Evolutionary conservation across 2,888 invertebrate species (phyloP).

Genomic region (Cremastinae sp.): DNA sequence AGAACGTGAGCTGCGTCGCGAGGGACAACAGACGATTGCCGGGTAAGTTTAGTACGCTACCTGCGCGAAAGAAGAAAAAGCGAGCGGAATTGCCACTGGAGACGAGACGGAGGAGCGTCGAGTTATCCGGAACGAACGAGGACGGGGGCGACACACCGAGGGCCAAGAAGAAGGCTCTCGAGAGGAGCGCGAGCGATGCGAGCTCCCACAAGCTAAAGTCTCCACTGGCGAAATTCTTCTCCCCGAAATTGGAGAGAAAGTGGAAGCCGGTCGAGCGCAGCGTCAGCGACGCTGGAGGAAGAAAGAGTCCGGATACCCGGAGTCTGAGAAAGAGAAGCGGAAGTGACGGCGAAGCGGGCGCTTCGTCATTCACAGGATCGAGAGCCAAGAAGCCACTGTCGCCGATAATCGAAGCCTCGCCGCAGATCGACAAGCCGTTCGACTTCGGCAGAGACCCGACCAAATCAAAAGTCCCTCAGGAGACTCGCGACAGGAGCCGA

Average conservation of each 20-base stretch:
- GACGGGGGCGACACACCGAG: constrained; percentile 76
- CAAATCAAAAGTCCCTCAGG: constrained; percentile 65
- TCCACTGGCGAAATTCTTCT: constrained; percentile 73
- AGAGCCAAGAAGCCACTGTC: constrained; percentile 87
- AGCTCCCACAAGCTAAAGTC: constrained; percentile 71
- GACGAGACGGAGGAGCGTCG: constrained; percentile 82
- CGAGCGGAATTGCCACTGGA: constrained; percentile 72
- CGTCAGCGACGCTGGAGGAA: constrained; percentile 83
- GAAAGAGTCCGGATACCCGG: constrained; percentile 76
- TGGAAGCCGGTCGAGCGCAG: constrained; percentile 71
- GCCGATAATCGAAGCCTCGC: constrained; percentile 90
- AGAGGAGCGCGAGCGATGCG: constrained; percentile 81
- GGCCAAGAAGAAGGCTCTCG: constrained; percentile 80
- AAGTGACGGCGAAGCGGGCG: constrained; percentile 82
- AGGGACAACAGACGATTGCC: constrained; percentile 73
- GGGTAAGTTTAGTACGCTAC: constrained; percentile 84
- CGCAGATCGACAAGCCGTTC: constrained; percentile 82
- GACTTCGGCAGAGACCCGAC: constrained; percentile 70
- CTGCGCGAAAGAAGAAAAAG: constrained; percentile 82
- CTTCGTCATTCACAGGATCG: constrained; percentile 81
- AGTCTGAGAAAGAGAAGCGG: constrained; percentile 82
- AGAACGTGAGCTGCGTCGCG: constrained; percentile 85
- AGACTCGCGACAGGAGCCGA: constrained; percentile 27
- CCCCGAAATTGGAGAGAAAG: constrained; percentile 74
- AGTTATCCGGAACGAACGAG: constrained; percentile 78